A percentile compares a stretch with the other conserved stretches of the same genome.
phyloP scores from a whole-genome alignment of 37 sponge, comb jelly and placozoan species.

The Hexactinellida sp. region DNA sequence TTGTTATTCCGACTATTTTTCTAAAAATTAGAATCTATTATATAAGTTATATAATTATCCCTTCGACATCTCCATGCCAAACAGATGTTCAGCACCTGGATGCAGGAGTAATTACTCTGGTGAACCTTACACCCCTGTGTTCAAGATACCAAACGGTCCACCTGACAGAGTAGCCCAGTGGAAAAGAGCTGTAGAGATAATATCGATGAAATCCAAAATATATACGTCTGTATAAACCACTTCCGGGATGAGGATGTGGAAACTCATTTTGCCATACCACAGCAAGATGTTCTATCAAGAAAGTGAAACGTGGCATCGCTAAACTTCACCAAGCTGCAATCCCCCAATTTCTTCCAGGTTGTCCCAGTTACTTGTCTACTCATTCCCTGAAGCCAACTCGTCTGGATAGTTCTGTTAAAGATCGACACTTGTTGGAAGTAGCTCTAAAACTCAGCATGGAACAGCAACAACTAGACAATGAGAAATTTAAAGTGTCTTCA shows the following conservation, averaged over 20 bases:
- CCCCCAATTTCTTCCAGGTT: background rate
- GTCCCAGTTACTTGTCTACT: background rate
- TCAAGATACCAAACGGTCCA: background rate
- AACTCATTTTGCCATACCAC: background rate
- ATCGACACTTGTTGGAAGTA: background rate
- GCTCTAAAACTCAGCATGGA: background rate
- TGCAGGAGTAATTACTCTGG: background rate
- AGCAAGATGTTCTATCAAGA: background rate
- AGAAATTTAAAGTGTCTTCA: background rate
- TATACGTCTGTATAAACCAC: background rate
- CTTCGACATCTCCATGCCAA: no score
- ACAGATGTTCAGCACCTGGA: background rate
- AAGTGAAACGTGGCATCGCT: background rate
- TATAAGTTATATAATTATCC: no score
- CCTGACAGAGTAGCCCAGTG: background rate
- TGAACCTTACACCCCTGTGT: background rate
- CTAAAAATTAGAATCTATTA: no score
- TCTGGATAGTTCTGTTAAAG: background rate
- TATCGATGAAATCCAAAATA: background rate
- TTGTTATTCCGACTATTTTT: no score
- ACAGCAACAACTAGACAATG: background rate
- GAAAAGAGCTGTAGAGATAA: background rate
- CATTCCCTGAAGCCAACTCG: background rate
- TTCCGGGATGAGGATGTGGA: conserved; percentile 1
- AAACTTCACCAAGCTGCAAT: background rate